Evolutionary conservation across 2,888 invertebrate genomes (phyloP).

Genomic region (Polyommatus icarus): DNA sequence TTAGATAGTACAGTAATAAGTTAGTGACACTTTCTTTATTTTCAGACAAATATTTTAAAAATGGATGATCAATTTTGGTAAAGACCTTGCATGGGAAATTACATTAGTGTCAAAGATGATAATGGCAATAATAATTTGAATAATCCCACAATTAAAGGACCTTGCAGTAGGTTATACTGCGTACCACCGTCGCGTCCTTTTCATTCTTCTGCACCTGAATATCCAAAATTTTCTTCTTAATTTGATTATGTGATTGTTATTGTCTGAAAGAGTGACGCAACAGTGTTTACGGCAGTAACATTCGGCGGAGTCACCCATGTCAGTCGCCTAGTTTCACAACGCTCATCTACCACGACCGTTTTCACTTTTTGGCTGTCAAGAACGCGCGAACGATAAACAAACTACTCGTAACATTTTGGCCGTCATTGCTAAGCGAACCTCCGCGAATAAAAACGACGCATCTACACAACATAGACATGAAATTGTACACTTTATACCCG

Average conservation of each 20-base stretch:
- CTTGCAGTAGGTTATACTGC: neutral
- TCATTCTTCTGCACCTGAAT: neutral
- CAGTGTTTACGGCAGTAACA: slow-evolving; percentile 53
- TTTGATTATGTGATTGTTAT: slow-evolving; percentile 37
- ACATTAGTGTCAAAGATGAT: too few relatives aligned
- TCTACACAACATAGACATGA: slow-evolving; percentile 46
- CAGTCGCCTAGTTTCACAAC: slow-evolving; percentile 73
- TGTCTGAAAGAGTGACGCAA: slow-evolving; percentile 58
- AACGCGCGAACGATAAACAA: slow-evolving; percentile 79
- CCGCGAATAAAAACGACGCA: slow-evolving; percentile 49
- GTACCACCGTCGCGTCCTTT: neutral
- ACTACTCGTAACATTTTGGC: slow-evolving; percentile 70
- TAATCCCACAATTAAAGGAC: neutral
- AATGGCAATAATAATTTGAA: neutral
- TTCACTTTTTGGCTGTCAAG: slow-evolving; percentile 81
- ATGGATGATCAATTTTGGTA: too few relatives aligned
- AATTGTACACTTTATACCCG: slow-evolving; percentile 52
- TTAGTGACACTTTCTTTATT: too few relatives aligned
- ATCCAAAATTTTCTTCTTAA: slow-evolving; percentile 19
- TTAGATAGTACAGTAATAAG: too few relatives aligned
- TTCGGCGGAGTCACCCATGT: slow-evolving; percentile 49
- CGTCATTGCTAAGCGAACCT: slow-evolving; percentile 63
- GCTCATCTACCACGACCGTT: slow-evolving; percentile 72
- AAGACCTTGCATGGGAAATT: too few relatives aligned
- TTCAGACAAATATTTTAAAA: too few relatives aligned